phyloP scores from a whole-genome alignment of 2,888 invertebrate genomes.

The Oligia fasciuncula region DNA sequence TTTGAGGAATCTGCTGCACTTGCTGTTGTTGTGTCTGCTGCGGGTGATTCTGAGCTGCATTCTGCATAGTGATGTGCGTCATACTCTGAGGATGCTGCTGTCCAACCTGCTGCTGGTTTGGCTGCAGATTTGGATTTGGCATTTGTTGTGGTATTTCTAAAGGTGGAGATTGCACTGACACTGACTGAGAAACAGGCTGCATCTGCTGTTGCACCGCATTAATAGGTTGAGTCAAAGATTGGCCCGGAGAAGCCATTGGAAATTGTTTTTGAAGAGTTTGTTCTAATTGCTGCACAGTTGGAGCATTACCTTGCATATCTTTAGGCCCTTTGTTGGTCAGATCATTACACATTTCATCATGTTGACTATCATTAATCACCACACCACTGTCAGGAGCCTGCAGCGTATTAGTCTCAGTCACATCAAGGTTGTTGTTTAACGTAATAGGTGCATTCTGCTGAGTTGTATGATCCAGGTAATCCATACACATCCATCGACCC shows the following conservation, averaged over 20 bases:
- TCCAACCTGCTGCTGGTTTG: conserved; percentile 84
- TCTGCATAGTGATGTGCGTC: conserved; percentile 88
- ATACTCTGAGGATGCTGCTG: conserved; percentile 89
- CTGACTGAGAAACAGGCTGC: conserved; percentile 83
- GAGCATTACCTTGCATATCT: conserved; percentile 86
- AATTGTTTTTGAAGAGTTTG: conserved; percentile 88
- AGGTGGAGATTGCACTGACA: conserved; percentile 88
- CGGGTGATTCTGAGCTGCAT: conserved; percentile 81
- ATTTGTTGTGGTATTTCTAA: conserved; percentile 89
- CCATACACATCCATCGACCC: conserved; percentile 98
- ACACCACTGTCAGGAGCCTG: conserved; percentile 89
- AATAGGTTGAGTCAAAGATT: conserved; percentile 87
- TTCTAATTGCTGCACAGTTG: conserved; percentile 86
- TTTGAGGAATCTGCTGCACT: conserved; percentile 89
- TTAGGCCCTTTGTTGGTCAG: conserved; percentile 87
- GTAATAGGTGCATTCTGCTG: conserved; percentile 88
- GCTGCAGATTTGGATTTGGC: conserved; percentile 84
- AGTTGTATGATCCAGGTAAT: conserved; percentile 96
- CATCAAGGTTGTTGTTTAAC: conserved; percentile 87
- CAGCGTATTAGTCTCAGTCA: conserved; percentile 80
- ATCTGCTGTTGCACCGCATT: conserved; percentile 86
- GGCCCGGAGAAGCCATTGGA: conserved; percentile 89
- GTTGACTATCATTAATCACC: conserved; percentile 88
- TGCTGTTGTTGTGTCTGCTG: conserved; percentile 85
- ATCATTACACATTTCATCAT: conserved; percentile 88